phyloP scores from a whole-genome alignment of 2,797 vertebrate genomes.

The Typhlichthys subterraneus region DNA sequence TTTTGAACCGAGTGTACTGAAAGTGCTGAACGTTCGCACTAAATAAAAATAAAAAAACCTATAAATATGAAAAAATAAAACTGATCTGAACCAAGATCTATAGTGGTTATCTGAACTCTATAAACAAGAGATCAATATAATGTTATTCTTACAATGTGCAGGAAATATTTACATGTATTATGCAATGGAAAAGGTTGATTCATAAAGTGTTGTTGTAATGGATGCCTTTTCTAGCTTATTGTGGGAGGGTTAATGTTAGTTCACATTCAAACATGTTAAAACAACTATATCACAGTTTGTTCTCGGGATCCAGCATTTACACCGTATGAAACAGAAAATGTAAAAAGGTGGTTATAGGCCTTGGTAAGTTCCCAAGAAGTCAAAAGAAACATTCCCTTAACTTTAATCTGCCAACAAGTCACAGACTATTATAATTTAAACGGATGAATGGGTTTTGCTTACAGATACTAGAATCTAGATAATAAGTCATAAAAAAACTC shows the following conservation, averaged over 20 bases:
- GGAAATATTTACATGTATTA: slow-evolving; percentile 43
- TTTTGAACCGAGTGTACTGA: slow-evolving; percentile 5
- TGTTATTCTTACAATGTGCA: slow-evolving; percentile 31
- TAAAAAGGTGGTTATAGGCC: neutral
- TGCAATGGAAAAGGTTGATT: slow-evolving; percentile 18
- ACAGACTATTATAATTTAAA: neutral
- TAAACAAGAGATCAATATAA: slow-evolving; percentile 36
- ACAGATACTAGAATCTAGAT: neutral
- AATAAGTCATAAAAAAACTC: neutral
- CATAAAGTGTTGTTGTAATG: slow-evolving; percentile 29
- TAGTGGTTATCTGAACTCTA: slow-evolving; percentile 52
- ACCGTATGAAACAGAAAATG: neutral
- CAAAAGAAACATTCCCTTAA: neutral
- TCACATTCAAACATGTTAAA: slow-evolving; percentile 22
- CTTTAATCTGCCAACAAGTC: neutral
- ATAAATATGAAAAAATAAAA: slow-evolving; percentile 6
- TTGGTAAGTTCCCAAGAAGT: neutral
- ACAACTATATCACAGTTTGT: slow-evolving; percentile 31
- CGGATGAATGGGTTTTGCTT: neutral
- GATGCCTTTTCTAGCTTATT: slow-evolving; percentile 39
- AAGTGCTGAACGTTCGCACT: neutral
- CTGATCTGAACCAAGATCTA: slow-evolving; percentile 25
- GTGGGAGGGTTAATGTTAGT: slow-evolving; percentile 6
- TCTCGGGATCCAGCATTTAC: slow-evolving; percentile 27
- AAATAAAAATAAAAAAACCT: slow-evolving; percentile 6